Base-by-base conservation (phyloP, 2,888 invertebrate genomes). In the Ichneumon xanthorius region DNA sequence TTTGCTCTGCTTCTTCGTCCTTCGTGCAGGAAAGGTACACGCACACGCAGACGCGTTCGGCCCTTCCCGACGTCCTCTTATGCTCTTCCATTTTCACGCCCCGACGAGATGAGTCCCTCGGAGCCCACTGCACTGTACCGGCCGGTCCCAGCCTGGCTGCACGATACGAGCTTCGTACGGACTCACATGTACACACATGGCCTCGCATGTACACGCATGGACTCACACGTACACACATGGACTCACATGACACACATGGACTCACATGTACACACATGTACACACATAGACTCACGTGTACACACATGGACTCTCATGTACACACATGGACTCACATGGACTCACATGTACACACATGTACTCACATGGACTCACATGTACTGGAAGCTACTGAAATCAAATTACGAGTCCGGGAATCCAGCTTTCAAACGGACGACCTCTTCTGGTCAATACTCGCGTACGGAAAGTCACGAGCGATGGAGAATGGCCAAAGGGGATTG, bases 391-490 rank as follows among this genome's bases (percentile, higher is more conserved):
- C 75, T 30, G 75, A 84, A 84, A 77, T 67, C 83, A 86, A 86
- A 88, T 87, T 87, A 86, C 85, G 81, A 86, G 81, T 80, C 82
- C 30, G 70, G 85, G 75, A 85, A 87, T 86, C 65, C 86, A 85
- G 86, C 81, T 76, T 86, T 79, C 78, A 82, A 86, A 79, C 75
- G 84, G 22, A 65, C 3, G 33, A 50, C 53, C 26, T 53, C 45
- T 77, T 30, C 22, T 22, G 53, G 61, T 73, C 76, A n/a, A 48
- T 73, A 68, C 55, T 70, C 80, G 22, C 4, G 61, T 37, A n/a
- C 19, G 75, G 58, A 16, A 40, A 9, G n/a, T 58, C 78, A 50
- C 45, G n/a, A 53, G 76, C 63, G 63, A 45, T 33, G 63, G 26
- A 33, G 58, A 80, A 61, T 5, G 40, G 58, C 58, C 40, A 40